Evolutionary conservation across 2,888 invertebrate genomes (phyloP).

Genomic region (Carpatolechia fugitivella): DNA sequence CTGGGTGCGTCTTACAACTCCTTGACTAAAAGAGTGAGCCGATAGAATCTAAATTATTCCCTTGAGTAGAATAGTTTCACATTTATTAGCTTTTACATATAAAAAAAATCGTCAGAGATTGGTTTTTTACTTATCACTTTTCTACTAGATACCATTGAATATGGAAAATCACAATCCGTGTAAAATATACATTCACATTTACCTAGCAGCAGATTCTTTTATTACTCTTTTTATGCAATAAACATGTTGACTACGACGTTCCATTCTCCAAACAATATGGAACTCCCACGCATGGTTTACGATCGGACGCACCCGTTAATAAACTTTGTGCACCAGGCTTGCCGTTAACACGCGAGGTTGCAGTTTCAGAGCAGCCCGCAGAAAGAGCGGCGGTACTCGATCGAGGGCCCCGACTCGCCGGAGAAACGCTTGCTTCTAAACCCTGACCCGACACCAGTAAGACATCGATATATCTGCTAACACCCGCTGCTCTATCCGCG

Average conservation of each 20-base stretch:
- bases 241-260: not conserved
- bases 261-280: not conserved
- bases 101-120: no score
- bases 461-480: conserved; percentile 38
- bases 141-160: no score
- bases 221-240: no score
- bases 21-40: no score
- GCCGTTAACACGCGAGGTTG: conserved; percentile 57
- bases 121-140: no score
- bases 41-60: no score
- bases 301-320: conserved; percentile 27
- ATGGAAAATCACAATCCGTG: not conserved
- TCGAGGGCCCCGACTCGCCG: conserved; percentile 66
- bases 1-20: conserved; percentile 44
- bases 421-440: conserved; percentile 77
- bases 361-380: conserved; percentile 75
- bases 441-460: conserved; percentile 75
- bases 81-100: no score
- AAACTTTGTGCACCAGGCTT: conserved; percentile 33
- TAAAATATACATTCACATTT: not conserved
- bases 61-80: no score
- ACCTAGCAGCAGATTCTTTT: no score
- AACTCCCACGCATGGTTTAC: conserved; percentile 7
- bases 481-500: conserved; percentile 18
- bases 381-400: conserved; percentile 71